Conservation (phyloP, 2,113 vertebrate species). For the Elephas maximus region DNA sequence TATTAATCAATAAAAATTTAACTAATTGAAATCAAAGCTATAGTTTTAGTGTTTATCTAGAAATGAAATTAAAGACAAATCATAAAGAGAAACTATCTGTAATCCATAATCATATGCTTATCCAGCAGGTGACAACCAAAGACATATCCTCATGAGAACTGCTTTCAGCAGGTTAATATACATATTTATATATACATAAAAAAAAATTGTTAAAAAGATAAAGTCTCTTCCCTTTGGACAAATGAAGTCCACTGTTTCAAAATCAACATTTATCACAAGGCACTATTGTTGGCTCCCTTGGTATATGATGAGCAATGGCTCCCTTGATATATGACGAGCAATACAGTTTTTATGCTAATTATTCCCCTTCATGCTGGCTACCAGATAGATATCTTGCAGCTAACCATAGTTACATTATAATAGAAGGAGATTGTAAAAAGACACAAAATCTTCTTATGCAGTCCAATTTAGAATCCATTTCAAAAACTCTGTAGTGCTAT, state of each 20-base stretch:
- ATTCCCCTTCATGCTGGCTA: slow-evolving; percentile 70
- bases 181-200: not conserved
- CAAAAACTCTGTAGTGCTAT: slow-evolving; percentile 63
- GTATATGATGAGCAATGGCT: not conserved
- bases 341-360: slow-evolving; percentile 73
- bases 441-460: slow-evolving; percentile 70
- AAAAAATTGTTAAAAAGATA: slow-evolving; percentile 6
- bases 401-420: slow-evolving; percentile 78
- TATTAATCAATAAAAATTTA: slow-evolving; percentile 20
- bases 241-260: slow-evolving; percentile 52
- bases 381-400: slow-evolving; percentile 74
- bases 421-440: slow-evolving; percentile 69
- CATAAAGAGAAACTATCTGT: not conserved
- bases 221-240: not conserved
- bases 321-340: not conserved
- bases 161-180: not conserved
- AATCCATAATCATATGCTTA: not conserved
- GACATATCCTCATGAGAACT: not conserved
- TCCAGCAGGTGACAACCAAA: not conserved
- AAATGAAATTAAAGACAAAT: not conserved
- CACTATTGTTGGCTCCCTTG: slow-evolving; percentile 34
- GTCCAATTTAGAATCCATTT: slow-evolving; percentile 76
- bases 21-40: not conserved
- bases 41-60: not conserved
- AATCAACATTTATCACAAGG: slow-evolving; percentile 71